A percentile compares a stretch with the other conserved stretches of the same genome.
Conservation (phyloP, 2,888 invertebrate genomes). For the Cerceris ruficornis region DNA sequence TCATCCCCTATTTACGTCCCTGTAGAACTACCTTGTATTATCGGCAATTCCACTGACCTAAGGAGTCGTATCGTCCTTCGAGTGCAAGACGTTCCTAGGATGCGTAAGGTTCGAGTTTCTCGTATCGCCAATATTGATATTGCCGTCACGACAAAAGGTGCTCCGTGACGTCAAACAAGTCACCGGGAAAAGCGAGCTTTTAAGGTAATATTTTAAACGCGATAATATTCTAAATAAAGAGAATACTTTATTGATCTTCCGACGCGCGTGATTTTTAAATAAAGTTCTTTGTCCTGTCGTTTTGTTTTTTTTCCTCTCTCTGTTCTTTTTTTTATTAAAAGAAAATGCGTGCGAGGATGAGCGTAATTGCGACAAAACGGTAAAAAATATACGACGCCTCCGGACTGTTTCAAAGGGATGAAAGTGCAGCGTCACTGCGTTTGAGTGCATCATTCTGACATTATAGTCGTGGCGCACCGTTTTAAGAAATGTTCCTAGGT, state of each 20-base stretch:
- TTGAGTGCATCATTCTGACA: neutral
- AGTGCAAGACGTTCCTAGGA: slow-evolving; percentile 49
- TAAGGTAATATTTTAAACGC: neutral
- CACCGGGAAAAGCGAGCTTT: slow-evolving; percentile 23
- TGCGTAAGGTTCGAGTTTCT: slow-evolving; percentile 76
- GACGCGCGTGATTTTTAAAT: too few species aligned
- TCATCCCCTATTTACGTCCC: slow-evolving; percentile 46
- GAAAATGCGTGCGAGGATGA: neutral
- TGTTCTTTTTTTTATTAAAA: too few species aligned
- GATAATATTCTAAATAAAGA: neutral
- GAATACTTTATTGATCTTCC: too few species aligned
- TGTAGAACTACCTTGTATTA: slow-evolving; percentile 55
- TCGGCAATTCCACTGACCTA: slow-evolving; percentile 57
- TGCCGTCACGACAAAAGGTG: slow-evolving; percentile 24
- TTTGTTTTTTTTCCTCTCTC: too few species aligned
- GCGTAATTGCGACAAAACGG: neutral
- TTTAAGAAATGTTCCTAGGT: neutral
- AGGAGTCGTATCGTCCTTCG: slow-evolving; percentile 37
- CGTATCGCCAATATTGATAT: slow-evolving; percentile 60
- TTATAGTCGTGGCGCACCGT: neutral
- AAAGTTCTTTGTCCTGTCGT: too few species aligned
- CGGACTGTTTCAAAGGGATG: neutral
- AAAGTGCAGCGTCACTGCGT: neutral
- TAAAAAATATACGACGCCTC: neutral
- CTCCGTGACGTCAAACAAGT: slow-evolving; percentile 19